phyloP scores from a whole-genome alignment of 2,113 vertebrate species.

The Phyllostomus discolor region DNA sequence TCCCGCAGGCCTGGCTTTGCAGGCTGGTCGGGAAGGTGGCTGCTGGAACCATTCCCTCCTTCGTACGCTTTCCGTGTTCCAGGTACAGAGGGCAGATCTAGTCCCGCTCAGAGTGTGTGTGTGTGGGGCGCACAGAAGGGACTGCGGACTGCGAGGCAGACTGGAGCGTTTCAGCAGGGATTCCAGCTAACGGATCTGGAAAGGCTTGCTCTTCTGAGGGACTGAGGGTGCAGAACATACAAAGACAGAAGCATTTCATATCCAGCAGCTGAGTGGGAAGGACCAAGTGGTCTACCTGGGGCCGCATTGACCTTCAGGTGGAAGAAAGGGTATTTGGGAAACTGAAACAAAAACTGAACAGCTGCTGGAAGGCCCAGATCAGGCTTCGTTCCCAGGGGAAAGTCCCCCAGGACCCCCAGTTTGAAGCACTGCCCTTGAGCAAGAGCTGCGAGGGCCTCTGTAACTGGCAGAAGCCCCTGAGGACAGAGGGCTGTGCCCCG shows the following conservation, averaged over 20 bases:
- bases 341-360: neutral
- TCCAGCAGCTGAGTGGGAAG: neutral
- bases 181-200: no score
- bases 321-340: neutral
- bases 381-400: neutral
- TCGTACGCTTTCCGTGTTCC: neutral
- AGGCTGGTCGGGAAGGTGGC: neutral
- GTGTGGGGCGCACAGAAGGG: accelerated
- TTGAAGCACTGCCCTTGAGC: neutral
- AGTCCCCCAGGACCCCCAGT: neutral
- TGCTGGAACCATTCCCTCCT: neutral
- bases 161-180: neutral
- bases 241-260: neutral
- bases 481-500: neutral
- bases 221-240: neutral
- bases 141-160: accelerated
- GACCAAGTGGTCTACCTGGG: neutral
- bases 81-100: neutral
- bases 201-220: neutral
- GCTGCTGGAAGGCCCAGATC: neutral
- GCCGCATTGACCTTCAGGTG: neutral
- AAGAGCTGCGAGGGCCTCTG: neutral
- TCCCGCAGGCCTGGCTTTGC: neutral
- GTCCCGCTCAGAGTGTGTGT: neutral
- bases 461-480: neutral